Conservation (phyloP, 1,140 invertebrate species). For the Cardiocondyla obscurior region DNA sequence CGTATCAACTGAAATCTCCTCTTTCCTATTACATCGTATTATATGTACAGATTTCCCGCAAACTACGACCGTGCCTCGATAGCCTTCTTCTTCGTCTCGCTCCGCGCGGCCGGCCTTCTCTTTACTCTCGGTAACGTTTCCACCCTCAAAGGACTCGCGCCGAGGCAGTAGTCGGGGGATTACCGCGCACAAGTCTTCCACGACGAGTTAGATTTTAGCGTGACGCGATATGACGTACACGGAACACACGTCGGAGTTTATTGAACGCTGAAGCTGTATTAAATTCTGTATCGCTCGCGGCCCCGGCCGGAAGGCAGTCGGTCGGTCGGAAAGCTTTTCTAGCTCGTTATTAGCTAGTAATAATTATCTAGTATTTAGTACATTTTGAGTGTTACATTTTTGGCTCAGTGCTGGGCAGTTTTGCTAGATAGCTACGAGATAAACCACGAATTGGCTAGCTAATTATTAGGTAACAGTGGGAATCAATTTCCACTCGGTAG, state of each 20-base stretch:
- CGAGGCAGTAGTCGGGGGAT: constrained; percentile 73
- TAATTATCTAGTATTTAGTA: too few relatives aligned
- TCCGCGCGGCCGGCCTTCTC: constrained; percentile 58
- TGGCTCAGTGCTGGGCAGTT: too few relatives aligned
- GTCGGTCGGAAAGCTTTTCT: constrained; percentile 56
- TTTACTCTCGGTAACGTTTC: constrained; percentile 59
- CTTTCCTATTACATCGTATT: constrained; percentile 62
- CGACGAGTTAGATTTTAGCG: constrained; percentile 80
- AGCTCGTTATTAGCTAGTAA: too few relatives aligned
- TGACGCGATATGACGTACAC: constrained; percentile 66
- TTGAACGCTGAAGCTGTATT: constrained; percentile 79
- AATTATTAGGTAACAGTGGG: too few relatives aligned
- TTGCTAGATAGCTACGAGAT: too few relatives aligned
- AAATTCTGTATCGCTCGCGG: constrained; percentile 75
- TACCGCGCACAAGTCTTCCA: constrained; percentile 77
- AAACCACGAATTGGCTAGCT: too few relatives aligned
- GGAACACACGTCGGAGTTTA: constrained; percentile 70
- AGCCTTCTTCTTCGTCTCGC: constrained; percentile 44
- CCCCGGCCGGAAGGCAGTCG: constrained; percentile 45
- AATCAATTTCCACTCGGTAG: too few relatives aligned
- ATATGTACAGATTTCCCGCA: constrained; percentile 64
- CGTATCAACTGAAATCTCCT: constrained; percentile 33
- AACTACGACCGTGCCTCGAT: constrained; percentile 59
- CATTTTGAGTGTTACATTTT: too few relatives aligned
- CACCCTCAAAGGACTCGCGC: constrained; percentile 79